Evolutionary conservation across 64 coral and sea anemone species (phyloP).

Genomic region (Trachythela sp.): DNA sequence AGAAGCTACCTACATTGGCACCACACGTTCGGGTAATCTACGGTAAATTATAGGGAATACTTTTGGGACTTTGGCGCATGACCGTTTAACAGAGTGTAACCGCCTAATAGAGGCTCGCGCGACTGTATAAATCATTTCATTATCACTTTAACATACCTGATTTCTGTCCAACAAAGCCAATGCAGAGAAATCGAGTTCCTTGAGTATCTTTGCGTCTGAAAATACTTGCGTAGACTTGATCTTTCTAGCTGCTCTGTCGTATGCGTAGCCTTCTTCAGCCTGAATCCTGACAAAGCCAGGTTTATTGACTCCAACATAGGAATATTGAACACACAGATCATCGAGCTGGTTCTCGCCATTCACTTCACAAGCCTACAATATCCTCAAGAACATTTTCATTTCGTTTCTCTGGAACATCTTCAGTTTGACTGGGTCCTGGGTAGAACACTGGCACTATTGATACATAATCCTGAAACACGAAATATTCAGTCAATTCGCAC

Average conservation of each 20-base stretch:
- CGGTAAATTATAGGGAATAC: no score
- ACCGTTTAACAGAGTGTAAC: no score
- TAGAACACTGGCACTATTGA: slow-evolving; percentile 51
- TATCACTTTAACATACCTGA: slow-evolving; percentile 27
- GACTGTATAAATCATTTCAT: no score
- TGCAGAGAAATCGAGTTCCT: slow-evolving; percentile 74
- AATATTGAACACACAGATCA: slow-evolving; percentile 71
- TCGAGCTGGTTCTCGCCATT: slow-evolving; percentile 50
- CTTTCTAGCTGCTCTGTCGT: background rate
- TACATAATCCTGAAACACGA: slow-evolving; percentile 68
- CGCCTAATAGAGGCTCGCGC: no score
- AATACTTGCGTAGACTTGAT: slow-evolving; percentile 59
- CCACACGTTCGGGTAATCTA: no score
- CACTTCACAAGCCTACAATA: slow-evolving; percentile 78
- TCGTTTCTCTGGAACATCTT: slow-evolving; percentile 37
- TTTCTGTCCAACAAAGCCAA: slow-evolving; percentile 75
- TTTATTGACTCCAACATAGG: slow-evolving; percentile 63
- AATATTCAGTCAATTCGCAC: no score
- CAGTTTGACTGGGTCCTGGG: background rate
- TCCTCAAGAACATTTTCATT: slow-evolving; percentile 57
- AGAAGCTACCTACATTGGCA: no score
- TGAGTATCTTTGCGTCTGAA: slow-evolving; percentile 51
- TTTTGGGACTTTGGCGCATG: no score
- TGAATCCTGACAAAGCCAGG: slow-evolving; percentile 65
- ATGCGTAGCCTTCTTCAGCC: slow-evolving; percentile 62